A percentile compares a stretch with the other conserved stretches of the same genome.
These are phyloP conservation scores for Zoanthus sociatus DNA, from an alignment of 92 coral and sea anemone species.

Conservation along the genomic window DNA sequence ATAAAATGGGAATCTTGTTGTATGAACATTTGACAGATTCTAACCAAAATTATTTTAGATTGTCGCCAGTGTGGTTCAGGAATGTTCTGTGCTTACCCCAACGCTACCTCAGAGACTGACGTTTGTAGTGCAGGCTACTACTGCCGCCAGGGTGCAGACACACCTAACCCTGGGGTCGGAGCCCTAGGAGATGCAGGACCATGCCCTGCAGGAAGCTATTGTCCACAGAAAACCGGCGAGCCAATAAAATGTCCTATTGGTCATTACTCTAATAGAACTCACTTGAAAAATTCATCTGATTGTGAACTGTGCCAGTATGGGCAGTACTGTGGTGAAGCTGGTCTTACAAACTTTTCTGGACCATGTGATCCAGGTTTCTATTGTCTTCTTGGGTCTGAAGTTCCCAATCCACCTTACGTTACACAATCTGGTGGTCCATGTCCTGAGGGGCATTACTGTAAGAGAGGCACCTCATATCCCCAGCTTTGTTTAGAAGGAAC, in stretches of 20 bases:
- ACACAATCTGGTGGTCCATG: constrained; percentile 97
- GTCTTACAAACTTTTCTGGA: constrained; percentile 81
- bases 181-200: constrained; percentile 94
- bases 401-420: constrained; percentile 84
- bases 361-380: constrained; percentile 94
- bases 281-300: constrained; percentile 67
- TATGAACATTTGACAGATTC: background rate
- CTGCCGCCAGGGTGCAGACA: constrained; percentile 88
- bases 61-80: constrained; percentile 97
- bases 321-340: constrained; percentile 89
- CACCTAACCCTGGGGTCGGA: constrained; percentile 83
- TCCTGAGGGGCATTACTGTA: constrained; percentile 96
- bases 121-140: constrained; percentile 87
- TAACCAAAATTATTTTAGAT: constrained; percentile 57
- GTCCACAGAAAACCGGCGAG: constrained; percentile 88
- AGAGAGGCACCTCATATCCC: constrained; percentile 87
- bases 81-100: constrained; percentile 91
- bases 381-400: constrained; percentile 90
- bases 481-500: constrained; percentile 90
- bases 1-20: no score
- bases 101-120: constrained; percentile 90
- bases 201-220: constrained; percentile 89
- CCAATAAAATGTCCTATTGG: constrained; percentile 92
- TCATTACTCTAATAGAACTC: constrained; percentile 86
- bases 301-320: constrained; percentile 91